Evolutionary conservation across 2,888 invertebrate genomes (phyloP), one percentile per base, ranked within the genome.

Genomic region (Tenthredo amoena): DNA sequence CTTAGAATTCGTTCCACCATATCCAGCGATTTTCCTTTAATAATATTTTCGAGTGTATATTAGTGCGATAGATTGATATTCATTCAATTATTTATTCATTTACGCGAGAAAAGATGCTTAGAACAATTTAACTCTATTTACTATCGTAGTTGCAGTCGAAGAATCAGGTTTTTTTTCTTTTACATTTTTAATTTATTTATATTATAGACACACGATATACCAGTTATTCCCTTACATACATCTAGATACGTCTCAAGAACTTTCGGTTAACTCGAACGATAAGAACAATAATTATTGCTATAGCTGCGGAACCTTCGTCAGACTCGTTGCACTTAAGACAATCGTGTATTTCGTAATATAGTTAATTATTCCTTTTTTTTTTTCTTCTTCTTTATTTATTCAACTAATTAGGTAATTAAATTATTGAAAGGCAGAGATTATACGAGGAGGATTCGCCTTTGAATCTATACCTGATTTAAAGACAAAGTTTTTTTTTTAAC

Each of bases 261-360:
- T 76, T 21, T 76, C 47, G 47, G 43, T 47, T 26, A 47, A 47
- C 7, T 43, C 76, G 76, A 47, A 47, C 10, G 47, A 76, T 76
- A 47, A 76, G 47, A 76, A 76, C 76, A 47, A 47, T 26, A 71
- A 71, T 47, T 76, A 76, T 76, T 76, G 76, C 76, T 76, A 55
- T 55, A 76, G 26, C 47, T 47, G 76, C 47, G 1, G 21, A 76
- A 26, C 47, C 47, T 76, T 21, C 40, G 43, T 21, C 43, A 9
- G 26, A 40, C 76, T 47, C 76, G n/a, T 7, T 37, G 26, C 37
- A 21, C 26, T 76, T 47, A 21, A 76, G 76, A 43, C 47, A 26
- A 76, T 76, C 12, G 34, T n/a, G n/a, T 76, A 47, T 26, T 76
- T 47, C 18, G 15, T 76, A 31, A 40, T n/a, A 74, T 26, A 26